Evolutionary conservation across 2,113 vertebrate genomes (phyloP), one percentile per base, ranked within the genome.

Genomic region (Forbesichthys papilliferus): DNA sequence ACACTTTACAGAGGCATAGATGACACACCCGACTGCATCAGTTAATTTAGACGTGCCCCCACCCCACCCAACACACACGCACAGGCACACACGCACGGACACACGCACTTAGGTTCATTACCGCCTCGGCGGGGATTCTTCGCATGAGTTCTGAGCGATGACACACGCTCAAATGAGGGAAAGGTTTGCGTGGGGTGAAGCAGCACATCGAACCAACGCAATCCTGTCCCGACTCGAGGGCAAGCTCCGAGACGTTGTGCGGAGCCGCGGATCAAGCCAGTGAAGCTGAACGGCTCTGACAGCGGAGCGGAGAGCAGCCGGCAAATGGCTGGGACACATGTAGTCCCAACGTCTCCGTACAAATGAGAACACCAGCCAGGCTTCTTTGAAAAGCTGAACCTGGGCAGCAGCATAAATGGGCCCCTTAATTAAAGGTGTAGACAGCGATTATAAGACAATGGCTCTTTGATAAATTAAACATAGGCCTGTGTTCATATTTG

Each of bases 1-100:
- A 88, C 86, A 86, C 78, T 87, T 83, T 84, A 85, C 78, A 83
- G 71, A 69, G 5, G 84, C 79, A 85, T 78, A 85, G 78, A 84
- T 52, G 81, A 86, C 79, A 69, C 83, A 79, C 74, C 27, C 27
- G 2, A 27, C 27, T 27, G 27, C 27, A 27, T 27, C 27, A 2
- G 27, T 3, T 27, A 27, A 27, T 27, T 27, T 27, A 52, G 85
- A 66, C 72, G 72, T 74, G 82, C 82, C 73, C 75, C 12, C 46
- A 63, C 49, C 49, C 9, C 18, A 63, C 48, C 4, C 61, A 47
- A 47, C 47, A 63, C 14, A 57, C 55, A 33, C 55, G 20, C 54
- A 20, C 54, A 56, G 14, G 1, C 55, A 57, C 3, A 11, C 55
- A 57, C 55, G 5, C 16, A 16, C 46, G 20, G 16, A 20, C 47